Evolutionary conservation across 2,113 vertebrate species (phyloP).

Genomic region (Aix galericulata): DNA sequence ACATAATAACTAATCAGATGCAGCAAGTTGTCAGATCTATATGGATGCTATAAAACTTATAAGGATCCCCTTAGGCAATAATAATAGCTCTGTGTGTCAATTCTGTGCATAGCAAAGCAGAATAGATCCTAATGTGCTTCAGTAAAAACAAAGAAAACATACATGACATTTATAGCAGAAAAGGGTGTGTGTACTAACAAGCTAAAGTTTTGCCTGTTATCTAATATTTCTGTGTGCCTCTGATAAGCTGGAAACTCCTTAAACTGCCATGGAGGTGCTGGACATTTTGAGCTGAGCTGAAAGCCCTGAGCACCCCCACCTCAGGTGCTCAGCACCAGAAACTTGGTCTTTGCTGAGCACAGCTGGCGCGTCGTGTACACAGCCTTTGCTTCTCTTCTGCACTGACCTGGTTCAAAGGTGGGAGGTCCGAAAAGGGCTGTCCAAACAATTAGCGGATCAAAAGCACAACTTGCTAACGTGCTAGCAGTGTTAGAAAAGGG

Average conservation of each 20-base stretch:
- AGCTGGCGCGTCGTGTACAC: accelerated
- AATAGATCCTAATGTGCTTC: constrained; percentile 23
- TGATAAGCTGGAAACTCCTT: neutral
- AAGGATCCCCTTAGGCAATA: constrained; percentile 57
- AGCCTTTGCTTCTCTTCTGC: too few relatives aligned
- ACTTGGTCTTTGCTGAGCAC: neutral
- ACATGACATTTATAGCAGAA: neutral
- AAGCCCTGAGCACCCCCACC: neutral
- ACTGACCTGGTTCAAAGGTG: neutral
- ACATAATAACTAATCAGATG: constrained; percentile 38
- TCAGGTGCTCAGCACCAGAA: neutral
- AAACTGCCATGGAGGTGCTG: neutral
- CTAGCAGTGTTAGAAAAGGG: neutral
- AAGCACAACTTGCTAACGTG: neutral
- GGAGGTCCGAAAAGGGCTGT: neutral
- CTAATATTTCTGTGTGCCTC: neutral
- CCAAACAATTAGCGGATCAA: neutral
- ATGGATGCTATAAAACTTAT: constrained; percentile 62
- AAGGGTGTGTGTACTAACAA: neutral
- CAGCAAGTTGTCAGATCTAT: constrained; percentile 50
- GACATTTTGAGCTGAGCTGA: neutral
- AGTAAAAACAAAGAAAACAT: neutral
- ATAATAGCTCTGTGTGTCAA: constrained; percentile 58
- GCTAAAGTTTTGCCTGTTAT: neutral
- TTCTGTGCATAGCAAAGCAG: constrained; percentile 35